Evolutionary conservation across 2,113 vertebrate genomes (phyloP), one percentile per base, ranked within the genome.

Genomic region (Gallinago media): DNA sequence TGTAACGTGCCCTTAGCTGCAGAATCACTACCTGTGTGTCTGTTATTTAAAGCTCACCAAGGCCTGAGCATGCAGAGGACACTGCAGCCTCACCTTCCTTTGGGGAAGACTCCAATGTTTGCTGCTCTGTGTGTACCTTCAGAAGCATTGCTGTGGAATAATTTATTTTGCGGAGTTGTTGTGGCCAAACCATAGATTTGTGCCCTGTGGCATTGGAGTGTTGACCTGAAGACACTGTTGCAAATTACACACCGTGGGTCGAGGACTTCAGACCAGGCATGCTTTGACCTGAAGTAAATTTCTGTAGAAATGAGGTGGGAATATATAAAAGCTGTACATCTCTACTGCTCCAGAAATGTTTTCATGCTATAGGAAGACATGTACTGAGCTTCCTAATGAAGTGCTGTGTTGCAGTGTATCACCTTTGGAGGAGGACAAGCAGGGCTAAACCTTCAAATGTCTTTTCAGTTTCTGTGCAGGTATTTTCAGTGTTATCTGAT

Each of bases 401-500:
- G 34, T 42, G 23, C 31, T 70, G 58, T 62, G 27, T 63, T 62
- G 66, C 36, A 62, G 27, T 79, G 68, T 55, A 25, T 84, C 74
- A 55, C 84, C 40, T 85, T 42, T 44, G 38, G 52, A 93, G 44
- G 54, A 77, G 36, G 58, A 75, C 2, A 6, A 88, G 58, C 32
- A 71, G 68, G 68, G 36, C 76, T 91, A 79, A 94, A 94, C 83
- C 88, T 96, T 94, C 80, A 94, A 94, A 91, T 55, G 36, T 32
- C 78, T 89, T 77, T 92, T 90, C 32, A 62, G 59, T 67, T 83
- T 61, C 47, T 85, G 65, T 76, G 49, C 65, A 89, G 72, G 80
- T 95, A 96, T 94, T 92, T 92, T 92, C 80, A 76, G n/a, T 94
- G 67, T 93, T 93, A 90, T 87, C 91, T 87, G 86, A 85, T 92